phyloP scores from a whole-genome alignment of 2,888 invertebrate genomes.

The Macaria liturata region DNA sequence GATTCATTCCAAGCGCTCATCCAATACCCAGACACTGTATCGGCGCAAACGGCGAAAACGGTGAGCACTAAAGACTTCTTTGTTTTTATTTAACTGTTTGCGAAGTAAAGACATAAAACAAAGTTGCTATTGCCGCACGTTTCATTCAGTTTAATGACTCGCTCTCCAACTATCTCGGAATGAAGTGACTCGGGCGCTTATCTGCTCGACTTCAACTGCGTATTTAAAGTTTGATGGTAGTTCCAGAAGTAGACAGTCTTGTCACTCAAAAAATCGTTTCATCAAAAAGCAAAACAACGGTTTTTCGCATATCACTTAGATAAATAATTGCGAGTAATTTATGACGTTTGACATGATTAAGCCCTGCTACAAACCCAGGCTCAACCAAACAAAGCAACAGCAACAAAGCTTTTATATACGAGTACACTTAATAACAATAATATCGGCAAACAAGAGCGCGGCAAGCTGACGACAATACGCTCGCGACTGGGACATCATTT shows the following conservation, averaged over 20 bases:
- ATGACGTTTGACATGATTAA: constrained; percentile 4
- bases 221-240: constrained; percentile 46
- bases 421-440: constrained; percentile 73
- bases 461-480: constrained; percentile 60
- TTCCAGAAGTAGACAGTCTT: constrained; percentile 15
- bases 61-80: constrained; percentile 84
- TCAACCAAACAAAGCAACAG: constrained; percentile 23
- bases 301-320: too few relatives aligned
- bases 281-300: background rate
- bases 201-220: constrained; percentile 47
- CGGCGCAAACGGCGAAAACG: constrained; percentile 98
- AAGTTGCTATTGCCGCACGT: constrained; percentile 75
- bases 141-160: constrained; percentile 76
- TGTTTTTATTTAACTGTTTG: constrained; percentile 76
- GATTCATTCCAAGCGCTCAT: constrained; percentile 99
- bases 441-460: constrained; percentile 63
- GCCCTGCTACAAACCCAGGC: constrained; percentile 5
- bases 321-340: constrained; percentile 1
- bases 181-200: constrained; percentile 59
- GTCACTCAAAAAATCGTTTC: background rate
- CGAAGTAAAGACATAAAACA: constrained; percentile 74
- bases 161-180: constrained; percentile 69
- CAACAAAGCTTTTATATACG: constrained; percentile 48
- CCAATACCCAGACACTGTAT: constrained; percentile 98
- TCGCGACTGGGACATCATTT: constrained; percentile 78